Percentiles rank a stretch among this genome's conserved stretches.
Conservation (phyloP, 2,888 invertebrate genomes). For the Orthosia cruda region DNA sequence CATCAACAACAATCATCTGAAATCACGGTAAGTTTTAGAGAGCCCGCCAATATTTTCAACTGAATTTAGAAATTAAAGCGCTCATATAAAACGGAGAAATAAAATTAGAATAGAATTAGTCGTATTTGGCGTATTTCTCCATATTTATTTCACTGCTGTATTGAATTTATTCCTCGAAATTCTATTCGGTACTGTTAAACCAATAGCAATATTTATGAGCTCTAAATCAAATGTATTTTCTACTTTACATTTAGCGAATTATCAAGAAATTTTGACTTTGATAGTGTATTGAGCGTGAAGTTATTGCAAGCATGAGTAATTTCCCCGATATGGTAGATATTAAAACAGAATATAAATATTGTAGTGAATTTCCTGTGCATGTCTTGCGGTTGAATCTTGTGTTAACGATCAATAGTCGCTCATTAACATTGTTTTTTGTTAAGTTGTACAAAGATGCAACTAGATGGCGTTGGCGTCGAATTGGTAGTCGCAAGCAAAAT, state of each 20-base stretch:
- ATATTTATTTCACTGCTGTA: constrained; percentile 33
- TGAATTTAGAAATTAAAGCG: not conserved
- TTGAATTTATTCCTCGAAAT: constrained; percentile 48
- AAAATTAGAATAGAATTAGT: constrained; percentile 26
- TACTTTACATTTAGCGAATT: constrained; percentile 23
- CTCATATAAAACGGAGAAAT: not conserved
- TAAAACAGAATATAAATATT: too few species aligned
- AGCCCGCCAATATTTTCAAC: not conserved
- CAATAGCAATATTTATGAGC: constrained; percentile 62
- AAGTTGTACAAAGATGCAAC: too few species aligned
- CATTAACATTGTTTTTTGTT: too few species aligned
- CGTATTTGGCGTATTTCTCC: constrained; percentile 20
- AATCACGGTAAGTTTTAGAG: not conserved
- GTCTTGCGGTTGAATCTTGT: too few species aligned
- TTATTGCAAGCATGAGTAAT: not conserved
- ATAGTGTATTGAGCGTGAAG: constrained; percentile 3
- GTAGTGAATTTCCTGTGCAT: too few species aligned
- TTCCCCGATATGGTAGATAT: not conserved
- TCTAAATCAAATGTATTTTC: constrained; percentile 47
- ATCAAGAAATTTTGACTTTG: constrained; percentile 29
- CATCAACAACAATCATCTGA: not conserved
- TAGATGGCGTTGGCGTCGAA: too few species aligned
- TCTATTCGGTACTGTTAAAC: constrained; percentile 42
- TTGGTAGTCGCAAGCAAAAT: too few species aligned
- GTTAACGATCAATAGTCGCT: too few species aligned